Conservation (phyloP, 2,888 invertebrate genomes). For the Apodemia hepburni region DNA sequence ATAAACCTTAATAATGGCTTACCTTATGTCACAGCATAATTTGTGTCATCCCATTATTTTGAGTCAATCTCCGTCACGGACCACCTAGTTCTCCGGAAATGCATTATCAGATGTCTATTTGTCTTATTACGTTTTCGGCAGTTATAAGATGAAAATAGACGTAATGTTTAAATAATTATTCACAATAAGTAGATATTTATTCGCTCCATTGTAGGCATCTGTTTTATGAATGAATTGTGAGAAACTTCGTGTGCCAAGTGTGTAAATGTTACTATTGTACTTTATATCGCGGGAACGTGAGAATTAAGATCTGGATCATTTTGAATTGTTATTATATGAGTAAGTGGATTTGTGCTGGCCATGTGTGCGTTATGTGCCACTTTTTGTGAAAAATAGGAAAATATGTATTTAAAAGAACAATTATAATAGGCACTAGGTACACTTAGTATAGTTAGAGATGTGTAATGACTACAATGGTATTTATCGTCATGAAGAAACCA, state of each 20-base stretch:
- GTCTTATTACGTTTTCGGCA: slow-evolving; percentile 38
- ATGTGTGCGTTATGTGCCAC: slow-evolving; percentile 8
- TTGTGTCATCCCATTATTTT: slow-evolving; percentile 35
- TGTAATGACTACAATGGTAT: neutral
- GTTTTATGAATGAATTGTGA: slow-evolving; percentile 52
- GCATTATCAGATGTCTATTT: slow-evolving; percentile 44
- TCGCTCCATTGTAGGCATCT: slow-evolving; percentile 43
- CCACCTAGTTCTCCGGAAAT: slow-evolving; percentile 63
- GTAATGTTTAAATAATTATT: slow-evolving; percentile 59
- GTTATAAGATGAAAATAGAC: slow-evolving; percentile 41
- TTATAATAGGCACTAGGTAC: no score
- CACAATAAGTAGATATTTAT: slow-evolving; percentile 37
- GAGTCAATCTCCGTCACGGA: slow-evolving; percentile 35
- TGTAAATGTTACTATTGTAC: slow-evolving; percentile 33
- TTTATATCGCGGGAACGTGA: slow-evolving; percentile 32
- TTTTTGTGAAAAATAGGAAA: neutral
- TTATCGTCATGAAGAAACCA: neutral
- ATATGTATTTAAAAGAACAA: neutral
- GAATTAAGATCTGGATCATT: slow-evolving; percentile 33
- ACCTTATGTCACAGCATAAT: slow-evolving; percentile 13
- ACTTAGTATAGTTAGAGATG: neutral
- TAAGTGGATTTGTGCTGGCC: slow-evolving; percentile 10
- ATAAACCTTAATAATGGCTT: neutral
- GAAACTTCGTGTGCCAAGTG: slow-evolving; percentile 40
- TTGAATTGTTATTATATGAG: slow-evolving; percentile 10